Evolutionary conservation across 2,797 vertebrate genomes (phyloP).

Genomic region (Artibeus jamaicensis): DNA sequence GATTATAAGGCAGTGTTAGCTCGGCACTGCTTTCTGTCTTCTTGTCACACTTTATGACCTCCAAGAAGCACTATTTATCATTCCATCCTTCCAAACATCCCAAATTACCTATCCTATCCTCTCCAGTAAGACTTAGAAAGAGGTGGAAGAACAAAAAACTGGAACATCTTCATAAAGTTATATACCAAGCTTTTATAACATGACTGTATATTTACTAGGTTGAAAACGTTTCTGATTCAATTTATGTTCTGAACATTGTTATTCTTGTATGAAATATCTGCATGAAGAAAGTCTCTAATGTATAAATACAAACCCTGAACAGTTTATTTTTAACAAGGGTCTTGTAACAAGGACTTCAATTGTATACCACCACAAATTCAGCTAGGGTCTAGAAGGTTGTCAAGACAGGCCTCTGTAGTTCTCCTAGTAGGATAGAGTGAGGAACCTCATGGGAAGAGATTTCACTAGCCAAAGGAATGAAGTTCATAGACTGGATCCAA

Average conservation of each 20-base stretch:
- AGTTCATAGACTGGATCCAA: not conserved
- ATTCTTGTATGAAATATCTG: not conserved
- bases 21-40: not conserved
- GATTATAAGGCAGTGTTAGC: not conserved
- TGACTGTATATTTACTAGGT: not conserved
- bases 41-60: not conserved
- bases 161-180: not conserved
- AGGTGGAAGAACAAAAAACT: not conserved
- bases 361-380: not conserved
- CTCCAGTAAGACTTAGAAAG: not conserved
- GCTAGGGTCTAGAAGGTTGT: not conserved
- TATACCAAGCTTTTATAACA: not conserved
- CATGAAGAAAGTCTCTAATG: not conserved
- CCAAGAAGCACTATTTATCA: not conserved
- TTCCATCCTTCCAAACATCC: not conserved
- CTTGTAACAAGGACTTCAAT: not conserved
- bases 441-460: not conserved
- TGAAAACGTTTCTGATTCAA: not conserved
- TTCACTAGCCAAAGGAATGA: not conserved
- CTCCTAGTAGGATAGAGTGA: not conserved
- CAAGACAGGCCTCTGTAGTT: not conserved
- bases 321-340: not conserved
- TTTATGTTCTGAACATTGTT: not conserved
- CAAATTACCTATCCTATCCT: not conserved
- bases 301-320: not conserved